Base-by-base conservation (phyloP, 2,888 invertebrate genomes). In the Graphium colonna region DNA sequence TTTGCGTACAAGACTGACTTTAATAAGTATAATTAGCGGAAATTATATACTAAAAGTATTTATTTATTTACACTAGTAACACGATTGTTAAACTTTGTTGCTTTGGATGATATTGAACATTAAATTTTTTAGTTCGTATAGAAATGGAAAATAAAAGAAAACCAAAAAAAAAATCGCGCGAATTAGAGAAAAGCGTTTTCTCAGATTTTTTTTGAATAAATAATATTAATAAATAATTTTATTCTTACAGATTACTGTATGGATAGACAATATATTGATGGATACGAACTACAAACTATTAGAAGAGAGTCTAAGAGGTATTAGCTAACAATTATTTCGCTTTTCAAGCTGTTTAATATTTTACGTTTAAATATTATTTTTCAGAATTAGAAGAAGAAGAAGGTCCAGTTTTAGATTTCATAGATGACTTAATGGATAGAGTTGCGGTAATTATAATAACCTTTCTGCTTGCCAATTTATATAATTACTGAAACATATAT, bases 361-460 rank as follows among this genome's bases (percentile, higher is more conserved):
- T 39, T 9, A 3, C 9, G 1, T 5, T 50, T 18, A 17, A 7
- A 16, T 12, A 33, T 12, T 26, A 13, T 44, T 26, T 70, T 71
- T 58, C 68, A 88, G 88, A 88, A 45, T 64, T 89, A 39, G 82
- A 87, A 60, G 79, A 83, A 57, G 67, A 79, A 68, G 82, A 79
- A 62, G 86, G 86, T 0, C 82, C 80, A 0, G 76, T 77, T 4
- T 71, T 84, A 59, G 82, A 84, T 67, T 62, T 81, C 48, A 58
- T 88, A 44, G 86, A 88, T 53, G 69, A 75, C 10, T 52, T 88
- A 44, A 21, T 87, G 13, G 66, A 80, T 26, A 68, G 63, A 45
- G 75, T 79, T 43, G 31, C 74, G 71, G 87, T 88, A 69, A 76
- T 61, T 61, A 10, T 36, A 36, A 38, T 13, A 10, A 40, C 52